Base-by-base conservation (phyloP, 2,113 vertebrate species). In the Gobius niger region DNA sequence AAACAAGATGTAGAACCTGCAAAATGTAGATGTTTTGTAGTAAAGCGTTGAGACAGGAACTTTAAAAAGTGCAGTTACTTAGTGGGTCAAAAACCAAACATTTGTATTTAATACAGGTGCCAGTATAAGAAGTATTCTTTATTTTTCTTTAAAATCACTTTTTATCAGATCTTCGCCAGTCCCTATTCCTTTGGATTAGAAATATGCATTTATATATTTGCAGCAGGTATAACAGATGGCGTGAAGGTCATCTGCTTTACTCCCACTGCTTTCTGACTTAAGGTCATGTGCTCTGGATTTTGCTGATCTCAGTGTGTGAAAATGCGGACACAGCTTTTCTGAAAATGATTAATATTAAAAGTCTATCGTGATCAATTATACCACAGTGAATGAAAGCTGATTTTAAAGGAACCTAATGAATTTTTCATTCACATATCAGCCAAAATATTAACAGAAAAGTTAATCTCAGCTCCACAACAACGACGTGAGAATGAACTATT, bases 191-290 rank as follows among this genome's bases (percentile, higher is more conserved):
- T 34, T 34, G 24, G 24, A 4, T 34, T 34, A 34, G 24, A 34
- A 34, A 34, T 34, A 4, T 34, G 5, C 24, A 34, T 34, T 34
- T 34, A 34, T 34, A 34, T 34, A 7, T 41, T 3, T 9, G 57
- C 40, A 9, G 14, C 40, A 42, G 57, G 57, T 6, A 19, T 42
- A 41, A 68, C 73, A 82, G 74, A 82, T 78, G 77, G 69, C 11
- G 0, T 60, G 63, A 71, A 82, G 75, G 83, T 61, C 74, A 53
- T 4, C 54, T 34, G 64, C 10, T 18, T 3, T 42, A 9, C 9
- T 3, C 16, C 56, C 62, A 51, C 61, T 63, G 47, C 51, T 63
- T 34, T 44, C 42, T 59, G 44, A 68, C 61, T 68, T 67, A 16
- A 42, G 64, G 69, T 47, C 40, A 13, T 75, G 56, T 54, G 18